Evolutionary conservation across 2,888 invertebrate species (phyloP).

Genomic region (Eupithecia tripunctaria): DNA sequence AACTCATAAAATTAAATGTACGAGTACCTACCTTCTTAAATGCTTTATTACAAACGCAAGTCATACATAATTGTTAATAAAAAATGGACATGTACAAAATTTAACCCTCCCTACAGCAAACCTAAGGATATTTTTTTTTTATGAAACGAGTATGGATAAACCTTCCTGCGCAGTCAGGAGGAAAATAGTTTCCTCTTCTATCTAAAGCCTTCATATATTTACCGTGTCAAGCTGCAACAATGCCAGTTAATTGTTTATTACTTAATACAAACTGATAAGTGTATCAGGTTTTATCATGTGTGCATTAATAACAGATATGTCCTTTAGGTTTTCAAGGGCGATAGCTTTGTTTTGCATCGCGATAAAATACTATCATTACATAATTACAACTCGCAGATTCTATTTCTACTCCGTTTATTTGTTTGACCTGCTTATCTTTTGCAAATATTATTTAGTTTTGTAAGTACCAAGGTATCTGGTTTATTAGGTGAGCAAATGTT

Average conservation of each 20-base stretch:
- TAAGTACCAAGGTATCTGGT: neutral
- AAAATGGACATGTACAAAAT: too few relatives aligned
- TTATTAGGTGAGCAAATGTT: slow-evolving; percentile 1
- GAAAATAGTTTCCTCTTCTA: neutral
- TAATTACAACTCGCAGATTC: slow-evolving; percentile 26
- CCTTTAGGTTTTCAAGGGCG: slow-evolving; percentile 60
- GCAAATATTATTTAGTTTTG: slow-evolving; percentile 21
- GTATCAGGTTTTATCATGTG: slow-evolving; percentile 43
- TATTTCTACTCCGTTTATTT: slow-evolving; percentile 26
- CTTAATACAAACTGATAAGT: slow-evolving; percentile 25
- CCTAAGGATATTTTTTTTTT: too few relatives aligned
- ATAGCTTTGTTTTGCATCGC: slow-evolving; percentile 35
- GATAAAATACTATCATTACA: slow-evolving; percentile 33
- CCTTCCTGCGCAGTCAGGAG: too few relatives aligned
- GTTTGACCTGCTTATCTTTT: slow-evolving; percentile 27
- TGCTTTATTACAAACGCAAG: too few relatives aligned
- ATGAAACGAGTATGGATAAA: too few relatives aligned
- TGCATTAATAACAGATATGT: slow-evolving; percentile 50
- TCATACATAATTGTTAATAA: too few relatives aligned
- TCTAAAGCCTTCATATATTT: neutral
- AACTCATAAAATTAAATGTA: too few relatives aligned
- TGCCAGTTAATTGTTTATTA: slow-evolving; percentile 17
- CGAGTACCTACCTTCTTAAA: too few relatives aligned
- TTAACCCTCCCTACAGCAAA: too few relatives aligned
- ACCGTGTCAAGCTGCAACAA: neutral